phyloP scores from a whole-genome alignment of 2,888 invertebrate species.

The Chironomus riparius region DNA sequence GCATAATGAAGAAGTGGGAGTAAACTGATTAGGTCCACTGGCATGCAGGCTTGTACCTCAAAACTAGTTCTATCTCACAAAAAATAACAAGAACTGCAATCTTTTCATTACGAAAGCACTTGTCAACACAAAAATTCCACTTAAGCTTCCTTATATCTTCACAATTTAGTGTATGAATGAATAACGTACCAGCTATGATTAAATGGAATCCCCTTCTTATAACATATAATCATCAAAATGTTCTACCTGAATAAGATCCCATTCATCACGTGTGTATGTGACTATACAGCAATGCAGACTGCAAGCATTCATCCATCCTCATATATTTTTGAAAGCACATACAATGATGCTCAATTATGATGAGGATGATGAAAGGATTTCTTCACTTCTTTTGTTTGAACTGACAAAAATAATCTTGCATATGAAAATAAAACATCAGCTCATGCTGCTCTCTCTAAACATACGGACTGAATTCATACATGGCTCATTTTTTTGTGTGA shows the following conservation, averaged over 20 bases:
- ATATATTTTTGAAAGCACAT: too few relatives aligned
- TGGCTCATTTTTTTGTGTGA: too few relatives aligned
- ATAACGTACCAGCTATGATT: not conserved
- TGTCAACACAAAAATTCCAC: not conserved
- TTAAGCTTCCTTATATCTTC: not conserved
- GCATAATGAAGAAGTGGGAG: too few relatives aligned
- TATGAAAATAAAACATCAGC: not conserved
- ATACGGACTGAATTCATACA: too few relatives aligned
- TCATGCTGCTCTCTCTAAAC: too few relatives aligned
- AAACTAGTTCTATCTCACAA: too few relatives aligned
- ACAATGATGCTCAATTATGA: not conserved
- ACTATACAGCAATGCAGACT: not conserved
- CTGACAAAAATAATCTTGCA: not conserved
- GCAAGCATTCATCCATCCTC: not conserved
- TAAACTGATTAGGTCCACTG: too few relatives aligned
- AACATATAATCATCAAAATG: not conserved
- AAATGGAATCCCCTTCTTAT: not conserved
- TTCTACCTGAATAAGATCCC: not conserved
- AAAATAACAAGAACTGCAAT: too few relatives aligned
- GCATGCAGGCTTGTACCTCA: too few relatives aligned
- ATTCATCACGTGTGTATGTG: too few relatives aligned
- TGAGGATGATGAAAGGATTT: not conserved
- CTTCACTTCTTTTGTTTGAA: not conserved
- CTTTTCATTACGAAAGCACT: not conserved
- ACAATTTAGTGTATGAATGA: not conserved